Percentiles rank a stretch among this genome's conserved stretches.
These are phyloP conservation scores for Andrena dorsata DNA, from an alignment of 2,888 invertebrate species.

Conservation along the genomic window DNA sequence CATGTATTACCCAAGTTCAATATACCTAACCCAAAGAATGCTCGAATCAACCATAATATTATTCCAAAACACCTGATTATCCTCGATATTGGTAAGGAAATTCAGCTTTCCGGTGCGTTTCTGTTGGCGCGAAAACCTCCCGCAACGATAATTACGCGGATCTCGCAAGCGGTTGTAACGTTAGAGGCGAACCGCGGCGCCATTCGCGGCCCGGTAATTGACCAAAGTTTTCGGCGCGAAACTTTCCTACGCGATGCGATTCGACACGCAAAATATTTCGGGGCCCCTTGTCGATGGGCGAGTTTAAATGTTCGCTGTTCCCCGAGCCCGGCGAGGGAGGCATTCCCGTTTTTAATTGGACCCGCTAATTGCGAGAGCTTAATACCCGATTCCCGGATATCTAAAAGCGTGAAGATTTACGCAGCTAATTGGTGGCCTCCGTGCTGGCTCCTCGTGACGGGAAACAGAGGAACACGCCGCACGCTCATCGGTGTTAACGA, in stretches of 20 bases:
- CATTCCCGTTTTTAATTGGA: slow-evolving; percentile 69
- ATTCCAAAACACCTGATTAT: not conserved
- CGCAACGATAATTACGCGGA: slow-evolving; percentile 33
- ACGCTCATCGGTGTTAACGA: slow-evolving; percentile 50
- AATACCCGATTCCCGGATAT: slow-evolving; percentile 56
- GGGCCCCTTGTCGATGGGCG: not conserved
- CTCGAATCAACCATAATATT: not conserved
- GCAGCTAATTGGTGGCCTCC: slow-evolving; percentile 60
- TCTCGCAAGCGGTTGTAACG: not conserved
- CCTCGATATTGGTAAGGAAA: not conserved
- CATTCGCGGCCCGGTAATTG: slow-evolving; percentile 45
- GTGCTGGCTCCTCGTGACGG: slow-evolving; percentile 33
- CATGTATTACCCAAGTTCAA: not conserved
- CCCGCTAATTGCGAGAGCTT: slow-evolving; percentile 63
- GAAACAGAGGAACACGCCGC: slow-evolving; percentile 9
- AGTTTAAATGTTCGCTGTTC: slow-evolving; percentile 28
- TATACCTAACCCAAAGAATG: not conserved
- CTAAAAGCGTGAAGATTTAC: slow-evolving; percentile 66
- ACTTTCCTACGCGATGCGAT: slow-evolving; percentile 14
- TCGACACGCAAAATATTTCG: slow-evolving; percentile 44
- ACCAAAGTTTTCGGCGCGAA: slow-evolving; percentile 45
- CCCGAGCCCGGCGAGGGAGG: slow-evolving; percentile 7
- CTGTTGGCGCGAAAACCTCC: not conserved
- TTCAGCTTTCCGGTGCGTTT: not conserved
- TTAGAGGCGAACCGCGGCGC: not conserved